Conservation (phyloP, 2,797 vertebrate genomes). For the Pipistrellus pipistrellus region DNA sequence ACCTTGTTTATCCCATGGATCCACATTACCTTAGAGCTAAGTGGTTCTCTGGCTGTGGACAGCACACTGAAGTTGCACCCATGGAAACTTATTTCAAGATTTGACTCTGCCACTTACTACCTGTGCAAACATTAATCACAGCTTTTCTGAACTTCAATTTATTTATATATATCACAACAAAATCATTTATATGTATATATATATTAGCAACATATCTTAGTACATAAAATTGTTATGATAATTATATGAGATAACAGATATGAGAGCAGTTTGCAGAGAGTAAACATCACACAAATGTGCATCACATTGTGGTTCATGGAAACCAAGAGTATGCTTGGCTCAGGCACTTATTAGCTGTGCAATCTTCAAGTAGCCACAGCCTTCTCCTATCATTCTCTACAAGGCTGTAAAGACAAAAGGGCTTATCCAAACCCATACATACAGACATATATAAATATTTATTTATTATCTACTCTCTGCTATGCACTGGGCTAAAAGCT, state of each 20-base stretch:
- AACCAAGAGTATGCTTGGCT: neutral
- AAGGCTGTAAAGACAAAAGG: neutral
- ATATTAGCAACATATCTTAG: neutral
- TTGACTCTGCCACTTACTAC: neutral
- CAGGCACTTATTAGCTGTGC: neutral
- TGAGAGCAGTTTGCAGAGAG: neutral
- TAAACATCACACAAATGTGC: neutral
- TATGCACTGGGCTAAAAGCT: slow-evolving; percentile 1
- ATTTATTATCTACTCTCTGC: neutral
- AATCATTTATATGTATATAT: neutral
- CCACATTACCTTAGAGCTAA: neutral
- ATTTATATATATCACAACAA: neutral
- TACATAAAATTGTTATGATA: neutral
- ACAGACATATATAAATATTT: neutral
- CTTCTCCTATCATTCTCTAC: neutral
- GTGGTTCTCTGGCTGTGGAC: neutral
- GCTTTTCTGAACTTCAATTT: neutral
- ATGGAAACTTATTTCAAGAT: neutral
- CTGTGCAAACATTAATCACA: neutral
- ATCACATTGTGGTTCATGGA: neutral
- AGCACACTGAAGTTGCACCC: neutral
- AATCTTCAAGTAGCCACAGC: neutral
- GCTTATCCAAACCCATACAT: neutral
- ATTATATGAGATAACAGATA: neutral
- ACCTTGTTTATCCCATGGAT: neutral